phyloP scores from a whole-genome alignment of 2,797 vertebrate genomes.

The Sebastes minor region DNA sequence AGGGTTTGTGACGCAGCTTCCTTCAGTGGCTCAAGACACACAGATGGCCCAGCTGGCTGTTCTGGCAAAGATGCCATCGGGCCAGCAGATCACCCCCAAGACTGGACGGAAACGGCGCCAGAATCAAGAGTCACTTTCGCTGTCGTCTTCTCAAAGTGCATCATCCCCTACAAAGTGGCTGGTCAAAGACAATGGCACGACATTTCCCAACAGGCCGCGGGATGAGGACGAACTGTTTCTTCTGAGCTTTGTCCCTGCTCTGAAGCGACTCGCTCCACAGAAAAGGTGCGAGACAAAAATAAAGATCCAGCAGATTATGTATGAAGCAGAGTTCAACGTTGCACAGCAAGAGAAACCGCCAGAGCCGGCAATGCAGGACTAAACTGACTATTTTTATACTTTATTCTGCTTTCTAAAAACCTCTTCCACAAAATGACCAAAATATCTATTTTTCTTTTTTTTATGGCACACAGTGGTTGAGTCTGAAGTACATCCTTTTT shows the following conservation, averaged over 20 bases:
- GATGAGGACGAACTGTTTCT: slow-evolving; percentile 82
- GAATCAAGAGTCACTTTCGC: slow-evolving; percentile 14
- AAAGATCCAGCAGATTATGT: slow-evolving; percentile 82
- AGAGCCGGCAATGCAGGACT: slow-evolving; percentile 31
- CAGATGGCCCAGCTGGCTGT: slow-evolving; percentile 54
- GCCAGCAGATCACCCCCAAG: slow-evolving; percentile 38
- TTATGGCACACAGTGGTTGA: neutral
- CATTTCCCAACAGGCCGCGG: slow-evolving; percentile 39
- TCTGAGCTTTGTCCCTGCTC: slow-evolving; percentile 77
- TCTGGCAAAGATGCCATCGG: slow-evolving; percentile 49
- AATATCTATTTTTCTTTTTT: slow-evolving; percentile 26
- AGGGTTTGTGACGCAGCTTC: slow-evolving; percentile 42
- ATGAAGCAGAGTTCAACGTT: slow-evolving; percentile 78
- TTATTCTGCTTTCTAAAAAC: slow-evolving; percentile 35
- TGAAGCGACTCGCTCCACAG: slow-evolving; percentile 79
- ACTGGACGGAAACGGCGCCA: slow-evolving; percentile 55
- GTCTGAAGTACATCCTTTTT: neutral
- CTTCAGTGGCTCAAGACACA: slow-evolving; percentile 43
- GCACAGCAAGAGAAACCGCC: slow-evolving; percentile 48
- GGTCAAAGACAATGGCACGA: slow-evolving; percentile 53
- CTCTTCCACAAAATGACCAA: slow-evolving; percentile 24
- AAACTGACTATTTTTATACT: slow-evolving; percentile 26
- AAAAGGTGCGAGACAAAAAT: slow-evolving; percentile 82
- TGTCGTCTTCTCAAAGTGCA: slow-evolving; percentile 20
- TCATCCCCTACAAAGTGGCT: slow-evolving; percentile 48